phyloP scores from a whole-genome alignment of 1,140 invertebrate species.

The Saxidomus purpurata region DNA sequence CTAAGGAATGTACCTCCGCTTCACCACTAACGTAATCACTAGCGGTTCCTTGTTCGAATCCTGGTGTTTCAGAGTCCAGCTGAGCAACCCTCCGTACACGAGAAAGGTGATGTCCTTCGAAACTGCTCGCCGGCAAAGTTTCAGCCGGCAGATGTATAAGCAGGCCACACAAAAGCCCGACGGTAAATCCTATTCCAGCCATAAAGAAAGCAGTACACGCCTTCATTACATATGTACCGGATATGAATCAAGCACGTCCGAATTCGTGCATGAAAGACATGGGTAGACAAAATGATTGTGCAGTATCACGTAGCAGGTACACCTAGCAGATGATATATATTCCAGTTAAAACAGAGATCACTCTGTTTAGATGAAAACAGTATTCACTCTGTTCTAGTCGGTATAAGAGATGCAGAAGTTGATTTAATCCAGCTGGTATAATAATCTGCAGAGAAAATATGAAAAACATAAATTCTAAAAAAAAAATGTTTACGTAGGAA shows the following conservation, averaged over 20 bases:
- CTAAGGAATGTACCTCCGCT: neutral
- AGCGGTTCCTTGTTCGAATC: neutral
- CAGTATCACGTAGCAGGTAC: neutral
- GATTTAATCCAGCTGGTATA: conserved; percentile 31
- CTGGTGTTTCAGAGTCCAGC: neutral
- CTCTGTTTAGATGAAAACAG: neutral
- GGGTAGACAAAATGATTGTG: neutral
- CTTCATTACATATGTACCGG: conserved; percentile 70
- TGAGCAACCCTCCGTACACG: conserved; percentile 11
- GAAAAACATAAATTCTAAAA: conserved; percentile 37
- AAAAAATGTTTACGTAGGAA: neutral
- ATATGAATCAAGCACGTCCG: conserved; percentile 5
- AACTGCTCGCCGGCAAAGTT: conserved; percentile 64
- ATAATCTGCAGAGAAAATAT: conserved; percentile 34
- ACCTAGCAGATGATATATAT: neutral
- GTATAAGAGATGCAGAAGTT: neutral
- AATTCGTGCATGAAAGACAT: conserved; percentile 1
- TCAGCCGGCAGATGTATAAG: conserved; percentile 82
- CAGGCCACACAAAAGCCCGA: conserved; percentile 82
- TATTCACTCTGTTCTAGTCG: neutral
- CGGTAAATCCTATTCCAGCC: conserved; percentile 82
- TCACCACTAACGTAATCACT: conserved; percentile 9
- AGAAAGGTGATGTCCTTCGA: conserved; percentile 21
- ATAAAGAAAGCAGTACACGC: conserved; percentile 75
- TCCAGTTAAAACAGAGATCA: neutral